These are phyloP conservation scores for Eidolon dupreanum DNA, from an alignment of 2,797 vertebrate genomes.

Conservation along the genomic window DNA sequence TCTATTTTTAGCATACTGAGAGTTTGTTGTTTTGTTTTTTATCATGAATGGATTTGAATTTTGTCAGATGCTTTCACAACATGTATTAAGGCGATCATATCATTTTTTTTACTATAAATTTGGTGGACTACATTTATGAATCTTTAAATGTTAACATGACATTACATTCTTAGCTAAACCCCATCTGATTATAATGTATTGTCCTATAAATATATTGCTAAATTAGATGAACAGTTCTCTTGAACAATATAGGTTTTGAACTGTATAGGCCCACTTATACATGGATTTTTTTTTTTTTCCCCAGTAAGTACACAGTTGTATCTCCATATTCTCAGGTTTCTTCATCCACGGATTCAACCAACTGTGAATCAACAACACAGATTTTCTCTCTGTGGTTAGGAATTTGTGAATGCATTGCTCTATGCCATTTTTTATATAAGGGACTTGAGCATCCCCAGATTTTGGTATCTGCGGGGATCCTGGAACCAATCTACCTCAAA, in stretches of 20 bases:
- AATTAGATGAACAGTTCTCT: background rate
- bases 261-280: background rate
- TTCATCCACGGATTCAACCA: background rate
- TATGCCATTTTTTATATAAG: background rate
- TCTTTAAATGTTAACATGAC: background rate
- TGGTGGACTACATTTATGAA: background rate
- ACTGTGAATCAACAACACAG: background rate
- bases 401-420: background rate
- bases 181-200: background rate
- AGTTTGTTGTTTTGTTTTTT: background rate
- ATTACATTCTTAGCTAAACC: background rate
- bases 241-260: background rate
- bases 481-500: background rate
- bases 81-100: background rate
- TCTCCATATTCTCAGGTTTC: background rate
- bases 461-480: background rate
- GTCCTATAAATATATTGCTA: background rate
- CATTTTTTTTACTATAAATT: background rate
- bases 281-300: background rate
- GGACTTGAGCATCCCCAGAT: background rate
- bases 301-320: background rate
- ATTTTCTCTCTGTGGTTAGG: background rate
- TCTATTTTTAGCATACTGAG: background rate
- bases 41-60: background rate
- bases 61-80: background rate